Conservation (phyloP, 2,888 invertebrate genomes). For the Agrotis puta region DNA sequence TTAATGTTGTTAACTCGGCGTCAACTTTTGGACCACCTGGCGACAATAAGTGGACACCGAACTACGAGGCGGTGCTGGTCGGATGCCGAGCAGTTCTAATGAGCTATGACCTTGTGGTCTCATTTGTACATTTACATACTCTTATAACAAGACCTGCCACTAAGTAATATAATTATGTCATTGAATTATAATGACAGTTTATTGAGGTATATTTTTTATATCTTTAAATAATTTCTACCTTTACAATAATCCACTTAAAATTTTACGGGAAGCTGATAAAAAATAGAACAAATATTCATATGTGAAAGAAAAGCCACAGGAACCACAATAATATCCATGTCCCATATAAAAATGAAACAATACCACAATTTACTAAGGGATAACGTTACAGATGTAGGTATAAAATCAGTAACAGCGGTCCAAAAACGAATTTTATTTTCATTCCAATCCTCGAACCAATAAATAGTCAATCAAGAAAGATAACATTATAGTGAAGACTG, state of each 20-base stretch:
- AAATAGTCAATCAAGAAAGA: slow-evolving; percentile 65
- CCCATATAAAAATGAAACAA: slow-evolving; percentile 24
- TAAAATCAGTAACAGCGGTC: slow-evolving; percentile 64
- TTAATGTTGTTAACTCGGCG: no score
- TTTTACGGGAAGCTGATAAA: no score
- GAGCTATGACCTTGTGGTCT: no score
- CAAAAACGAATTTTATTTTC: slow-evolving; percentile 75
- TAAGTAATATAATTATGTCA: neutral
- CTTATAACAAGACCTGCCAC: no score
- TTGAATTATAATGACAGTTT: neutral
- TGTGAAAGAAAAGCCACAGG: slow-evolving; percentile 1
- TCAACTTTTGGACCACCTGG: no score
- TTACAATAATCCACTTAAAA: no score
- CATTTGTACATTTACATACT: no score
- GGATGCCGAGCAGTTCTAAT: no score
- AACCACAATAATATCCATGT: neutral
- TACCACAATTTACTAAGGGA: slow-evolving; percentile 25
- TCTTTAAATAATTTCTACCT: no score
- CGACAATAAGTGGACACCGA: no score
- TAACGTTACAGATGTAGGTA: slow-evolving; percentile 50
- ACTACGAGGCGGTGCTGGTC: no score
- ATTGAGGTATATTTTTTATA: neutral
- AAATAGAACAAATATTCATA: neutral
- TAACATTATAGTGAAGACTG: slow-evolving; percentile 67
- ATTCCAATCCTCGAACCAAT: slow-evolving; percentile 66